A percentile compares a stretch with the other conserved stretches of the same genome.
Evolutionary conservation across 2,888 invertebrate species (phyloP).

Genomic region (Ophraella communa): DNA sequence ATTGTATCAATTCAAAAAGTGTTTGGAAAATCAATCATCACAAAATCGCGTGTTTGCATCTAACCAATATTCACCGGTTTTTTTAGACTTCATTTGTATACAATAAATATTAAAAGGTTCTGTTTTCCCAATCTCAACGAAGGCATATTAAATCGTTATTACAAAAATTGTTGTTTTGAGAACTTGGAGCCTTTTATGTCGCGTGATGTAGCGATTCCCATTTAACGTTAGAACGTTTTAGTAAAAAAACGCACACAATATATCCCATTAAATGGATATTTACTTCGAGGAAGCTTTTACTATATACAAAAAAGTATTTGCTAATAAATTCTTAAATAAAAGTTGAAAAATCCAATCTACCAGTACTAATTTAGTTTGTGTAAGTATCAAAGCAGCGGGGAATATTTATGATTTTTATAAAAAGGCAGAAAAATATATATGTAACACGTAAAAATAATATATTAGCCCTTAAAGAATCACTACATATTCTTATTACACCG

Average conservation of each 20-base stretch:
- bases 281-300: too few species aligned
- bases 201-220: not conserved
- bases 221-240: not conserved
- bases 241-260: not conserved
- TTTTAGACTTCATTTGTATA: slow-evolving; percentile 23
- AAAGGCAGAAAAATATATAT: not conserved
- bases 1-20: slow-evolving; percentile 1
- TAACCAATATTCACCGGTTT: slow-evolving; percentile 19
- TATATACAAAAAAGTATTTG: too few species aligned
- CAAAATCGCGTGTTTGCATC: slow-evolving; percentile 19
- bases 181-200: not conserved
- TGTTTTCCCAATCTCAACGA: not conserved
- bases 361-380: not conserved
- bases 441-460: slow-evolving; percentile 6
- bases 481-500: not conserved
- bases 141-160: not conserved
- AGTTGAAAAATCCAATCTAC: too few species aligned
- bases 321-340: too few species aligned
- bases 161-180: not conserved
- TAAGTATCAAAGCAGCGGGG: not conserved
- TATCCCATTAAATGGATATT: not conserved
- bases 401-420: not conserved
- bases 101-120: slow-evolving; percentile 30
- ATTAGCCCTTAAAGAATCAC: slow-evolving; percentile 1
- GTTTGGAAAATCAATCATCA: slow-evolving; percentile 10